These are phyloP conservation scores for Lobophora halterata DNA, from an alignment of 2,888 invertebrate species.

Conservation along the genomic window DNA sequence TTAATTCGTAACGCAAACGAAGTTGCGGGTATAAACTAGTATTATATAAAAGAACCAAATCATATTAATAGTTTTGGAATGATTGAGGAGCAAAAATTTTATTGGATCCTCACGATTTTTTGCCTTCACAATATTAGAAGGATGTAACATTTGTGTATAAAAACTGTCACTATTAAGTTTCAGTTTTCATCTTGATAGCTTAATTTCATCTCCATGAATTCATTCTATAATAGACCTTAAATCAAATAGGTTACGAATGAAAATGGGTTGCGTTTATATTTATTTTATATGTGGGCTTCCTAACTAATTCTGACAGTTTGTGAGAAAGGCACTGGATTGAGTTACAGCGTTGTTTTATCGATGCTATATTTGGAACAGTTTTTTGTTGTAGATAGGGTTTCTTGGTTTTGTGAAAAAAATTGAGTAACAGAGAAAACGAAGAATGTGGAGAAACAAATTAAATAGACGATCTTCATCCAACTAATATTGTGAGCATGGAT, in stretches of 20 bases:
- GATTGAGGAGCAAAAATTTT: not conserved
- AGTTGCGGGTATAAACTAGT: no score
- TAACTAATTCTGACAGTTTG: constrained; percentile 49
- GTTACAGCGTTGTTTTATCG: constrained; percentile 39
- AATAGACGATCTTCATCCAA: no score
- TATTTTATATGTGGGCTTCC: constrained; percentile 35
- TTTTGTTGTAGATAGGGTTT: constrained; percentile 29
- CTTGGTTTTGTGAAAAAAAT: no score
- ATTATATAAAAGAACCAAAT: no score
- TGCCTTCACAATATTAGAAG: constrained; percentile 3
- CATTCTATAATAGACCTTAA: constrained; percentile 30
- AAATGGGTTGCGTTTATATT: not conserved
- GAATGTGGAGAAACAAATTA: no score
- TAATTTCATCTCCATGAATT: constrained; percentile 36
- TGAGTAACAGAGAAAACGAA: not conserved
- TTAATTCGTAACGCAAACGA: no score
- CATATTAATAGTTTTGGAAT: no score
- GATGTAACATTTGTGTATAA: constrained; percentile 45
- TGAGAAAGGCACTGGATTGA: constrained; percentile 43
- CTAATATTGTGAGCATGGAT: no score
- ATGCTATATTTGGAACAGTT: constrained; percentile 32
- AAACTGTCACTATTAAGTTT: constrained; percentile 53
- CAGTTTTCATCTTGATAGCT: constrained; percentile 53
- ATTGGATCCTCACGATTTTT: not conserved
- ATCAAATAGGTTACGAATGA: not conserved